Conservation (phyloP, 1,140 invertebrate genomes). For the Melipona quadrifasciata region DNA sequence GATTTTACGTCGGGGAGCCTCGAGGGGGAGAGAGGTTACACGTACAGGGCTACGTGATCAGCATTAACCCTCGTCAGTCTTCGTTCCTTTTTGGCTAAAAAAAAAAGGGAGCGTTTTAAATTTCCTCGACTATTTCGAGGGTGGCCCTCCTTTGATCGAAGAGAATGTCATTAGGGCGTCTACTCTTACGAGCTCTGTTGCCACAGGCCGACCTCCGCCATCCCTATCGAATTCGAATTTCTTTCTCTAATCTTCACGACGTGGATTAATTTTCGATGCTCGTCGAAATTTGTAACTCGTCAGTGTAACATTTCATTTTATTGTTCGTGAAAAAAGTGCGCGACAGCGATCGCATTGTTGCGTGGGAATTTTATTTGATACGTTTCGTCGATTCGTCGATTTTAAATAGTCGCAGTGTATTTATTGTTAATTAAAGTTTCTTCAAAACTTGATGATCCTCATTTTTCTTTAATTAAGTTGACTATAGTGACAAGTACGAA, state of each 20-base stretch:
- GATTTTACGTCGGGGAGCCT: slow-evolving; percentile 24
- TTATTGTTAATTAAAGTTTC: too few relatives aligned
- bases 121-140: slow-evolving; percentile 74
- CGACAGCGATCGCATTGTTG: neutral
- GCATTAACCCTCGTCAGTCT: slow-evolving; percentile 76
- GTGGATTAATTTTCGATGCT: neutral
- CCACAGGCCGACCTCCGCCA: neutral
- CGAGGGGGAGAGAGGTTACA: slow-evolving; percentile 49
- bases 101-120: slow-evolving; percentile 77
- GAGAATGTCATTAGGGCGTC: slow-evolving; percentile 73
- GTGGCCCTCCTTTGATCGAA: slow-evolving; percentile 73
- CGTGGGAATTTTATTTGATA: too few relatives aligned
- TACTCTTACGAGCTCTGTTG: slow-evolving; percentile 46
- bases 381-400: too few relatives aligned
- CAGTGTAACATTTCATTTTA: neutral
- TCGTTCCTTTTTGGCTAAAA: slow-evolving; percentile 65
- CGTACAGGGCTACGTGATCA: slow-evolving; percentile 74
- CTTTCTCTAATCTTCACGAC: neutral
- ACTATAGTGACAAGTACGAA: too few relatives aligned
- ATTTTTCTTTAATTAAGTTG: too few relatives aligned
- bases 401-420: too few relatives aligned
- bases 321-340: neutral
- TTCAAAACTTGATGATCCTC: too few relatives aligned
- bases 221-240: slow-evolving; percentile 21
- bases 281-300: neutral